A percentile compares a stretch with the other conserved stretches of the same genome.
phyloP scores from a whole-genome alignment of 2,113 vertebrate species.

The Plestiodon gilberti region DNA sequence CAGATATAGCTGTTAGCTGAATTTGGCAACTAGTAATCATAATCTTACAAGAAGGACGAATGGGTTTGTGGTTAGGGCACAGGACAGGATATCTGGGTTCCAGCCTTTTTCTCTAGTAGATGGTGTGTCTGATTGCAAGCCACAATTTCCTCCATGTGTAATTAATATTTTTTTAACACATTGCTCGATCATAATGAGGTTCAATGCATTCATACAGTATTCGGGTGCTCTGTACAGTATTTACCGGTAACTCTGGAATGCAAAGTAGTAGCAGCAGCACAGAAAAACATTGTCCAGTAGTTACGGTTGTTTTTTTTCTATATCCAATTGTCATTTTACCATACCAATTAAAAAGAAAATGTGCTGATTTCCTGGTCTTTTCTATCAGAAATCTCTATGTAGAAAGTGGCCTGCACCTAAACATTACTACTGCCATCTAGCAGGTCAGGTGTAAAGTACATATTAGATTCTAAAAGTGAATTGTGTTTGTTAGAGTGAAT shows the following conservation, averaged over 20 bases:
- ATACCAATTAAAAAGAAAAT: not conserved
- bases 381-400: not conserved
- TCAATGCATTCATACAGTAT: not conserved
- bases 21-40: not conserved
- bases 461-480: not conserved
- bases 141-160: not conserved
- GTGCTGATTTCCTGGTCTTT: not conserved
- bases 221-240: not conserved
- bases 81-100: not conserved
- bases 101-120: fast-evolving
- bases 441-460: not conserved
- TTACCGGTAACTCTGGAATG: not conserved
- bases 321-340: not conserved
- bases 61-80: fast-evolving
- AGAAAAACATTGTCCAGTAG: not conserved
- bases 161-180: not conserved
- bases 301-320: not conserved
- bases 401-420: not conserved
- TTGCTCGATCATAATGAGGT: not conserved
- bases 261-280: not conserved
- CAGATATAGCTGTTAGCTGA: not conserved
- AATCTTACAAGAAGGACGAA: not conserved
- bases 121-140: fast-evolving
- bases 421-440: slow-evolving; percentile 24
- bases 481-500: not conserved